Evolutionary conservation across 2,797 vertebrate genomes (phyloP), one percentile per base, ranked within the genome.

Genomic region (Xenopus petersii): DNA sequence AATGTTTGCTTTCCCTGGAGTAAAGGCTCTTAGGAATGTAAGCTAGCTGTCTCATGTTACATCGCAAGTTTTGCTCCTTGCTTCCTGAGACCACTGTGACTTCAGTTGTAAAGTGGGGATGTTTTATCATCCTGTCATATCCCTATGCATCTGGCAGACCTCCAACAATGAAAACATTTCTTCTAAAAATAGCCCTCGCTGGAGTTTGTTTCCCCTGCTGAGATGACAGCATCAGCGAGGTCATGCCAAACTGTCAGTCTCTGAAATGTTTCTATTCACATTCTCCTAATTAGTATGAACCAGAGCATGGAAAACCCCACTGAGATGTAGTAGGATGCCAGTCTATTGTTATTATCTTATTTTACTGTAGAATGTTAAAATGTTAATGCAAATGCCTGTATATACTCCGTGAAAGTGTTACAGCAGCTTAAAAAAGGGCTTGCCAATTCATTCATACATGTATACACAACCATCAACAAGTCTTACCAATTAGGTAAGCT

Each of bases 141-240:
- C 67, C 67, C 74, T 82, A 77, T 77, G 21, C 68, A 87, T 81
- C 85, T 80, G 81, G 87, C 86, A 88, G 54, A 84, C 84, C 84
- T 88, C 88, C 88, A 89, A 86, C 87, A 89, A 82, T 75, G 83
- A 64, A 67, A 80, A 67, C 77, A 84, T 75, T 71, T 80, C 61
- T 81, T 75, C 81, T 94, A 92, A 92, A 93, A 92, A 92, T 93
- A 92, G 86, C 82, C 82, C 86, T 82, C n/a, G 75, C 65, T 86
- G 83, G 79, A 74, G 64, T 77, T 70, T 76, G 84, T 75, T 84
- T 81, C 80, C 13, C 30, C 86, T 86, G 87, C 63, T 75, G 67
- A 82, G 83, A 61, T 82, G 81, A 80, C 61, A 74, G 49, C 81
- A 63, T 0, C 71, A 16, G 73, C 75, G 36, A 55, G 74, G 75